Base-by-base conservation (phyloP, 2,113 vertebrate species). In the Ophiodon elongatus region DNA sequence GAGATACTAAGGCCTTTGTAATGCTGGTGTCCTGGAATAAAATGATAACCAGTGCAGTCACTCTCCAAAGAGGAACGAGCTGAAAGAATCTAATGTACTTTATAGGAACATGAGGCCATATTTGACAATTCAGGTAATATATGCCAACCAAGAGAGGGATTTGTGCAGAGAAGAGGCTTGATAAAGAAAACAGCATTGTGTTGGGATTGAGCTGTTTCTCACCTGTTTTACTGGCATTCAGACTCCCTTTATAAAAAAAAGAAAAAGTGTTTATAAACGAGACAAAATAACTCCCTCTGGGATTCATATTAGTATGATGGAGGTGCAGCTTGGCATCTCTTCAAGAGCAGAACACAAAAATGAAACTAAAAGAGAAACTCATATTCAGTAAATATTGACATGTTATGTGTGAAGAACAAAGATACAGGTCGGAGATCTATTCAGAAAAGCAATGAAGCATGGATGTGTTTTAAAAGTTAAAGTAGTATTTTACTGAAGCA, bases 11-110 rank as follows among this genome's bases (percentile, higher is more conserved):
- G 50, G 81, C 56, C 62, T 80, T 77, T 87, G 74, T 81, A 69
- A 87, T 63, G 52, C 39, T 21, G 52, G 54, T 89, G 74, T 88
- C 78, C 81, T 85, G 88, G 25, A 88, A 76, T 50, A 64, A 82
- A 80, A 87, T 63, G 62, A 91, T 82, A 88, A 85, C 67, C 21
- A 31, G 56, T 25, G 45, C 37, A 59, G 71, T 83, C 52, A 54
- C 43, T 68, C 65, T 79, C 59, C 35, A 70, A 65, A 73, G 43
- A 79, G 39, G 37, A 69, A 37, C 54, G 45, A 82, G 75, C 73
- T 80, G 60, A 52, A 72, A 77, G 15, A 80, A 65, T 82, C 67
- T 2, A 74, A 83, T 74, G 23, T 62, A 56, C 65, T 81, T 84
- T 76, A 72, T 19, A 64, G 70, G 39, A 72, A 72, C 64, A 80